phyloP scores from a whole-genome alignment of 2,113 vertebrate species.

The Canis aureus region DNA sequence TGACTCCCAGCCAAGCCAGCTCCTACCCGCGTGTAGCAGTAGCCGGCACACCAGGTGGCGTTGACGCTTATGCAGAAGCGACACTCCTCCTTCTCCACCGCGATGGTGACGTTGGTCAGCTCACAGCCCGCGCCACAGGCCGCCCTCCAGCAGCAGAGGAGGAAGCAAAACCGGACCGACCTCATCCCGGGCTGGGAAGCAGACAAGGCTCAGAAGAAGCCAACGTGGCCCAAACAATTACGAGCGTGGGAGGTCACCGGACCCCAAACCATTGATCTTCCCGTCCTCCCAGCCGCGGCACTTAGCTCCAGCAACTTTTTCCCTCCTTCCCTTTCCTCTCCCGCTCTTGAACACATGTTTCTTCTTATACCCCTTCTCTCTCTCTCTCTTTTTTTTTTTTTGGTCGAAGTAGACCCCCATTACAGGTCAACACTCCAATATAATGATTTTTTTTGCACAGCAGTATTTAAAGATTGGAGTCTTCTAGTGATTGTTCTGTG shows the following conservation, averaged over 20 bases:
- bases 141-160: slow-evolving; percentile 89
- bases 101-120: slow-evolving; percentile 90
- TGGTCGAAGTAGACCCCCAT: slow-evolving; percentile 7
- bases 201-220: slow-evolving; percentile 36
- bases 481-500: slow-evolving; percentile 2
- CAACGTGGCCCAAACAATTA: neutral
- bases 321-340: neutral
- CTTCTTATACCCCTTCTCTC: neutral
- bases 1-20: neutral
- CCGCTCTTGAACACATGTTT: neutral
- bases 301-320: slow-evolving; percentile 3
- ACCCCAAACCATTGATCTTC: neutral
- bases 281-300: neutral
- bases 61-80: slow-evolving; percentile 88
- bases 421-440: neutral
- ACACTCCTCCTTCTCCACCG: slow-evolving; percentile 93
- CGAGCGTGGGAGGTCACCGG: neutral
- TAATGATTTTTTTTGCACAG: slow-evolving; percentile 44
- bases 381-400: neutral
- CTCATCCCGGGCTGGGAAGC: slow-evolving; percentile 85
- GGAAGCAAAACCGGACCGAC: slow-evolving; percentile 87
- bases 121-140: slow-evolving; percentile 87
- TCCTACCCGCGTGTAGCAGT: slow-evolving; percentile 92
- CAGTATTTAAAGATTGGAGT: neutral
- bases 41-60: slow-evolving; percentile 92